These are phyloP conservation scores for Stegostoma tigrinum DNA, from an alignment of 2,113 vertebrate species.

Conservation along the genomic window DNA sequence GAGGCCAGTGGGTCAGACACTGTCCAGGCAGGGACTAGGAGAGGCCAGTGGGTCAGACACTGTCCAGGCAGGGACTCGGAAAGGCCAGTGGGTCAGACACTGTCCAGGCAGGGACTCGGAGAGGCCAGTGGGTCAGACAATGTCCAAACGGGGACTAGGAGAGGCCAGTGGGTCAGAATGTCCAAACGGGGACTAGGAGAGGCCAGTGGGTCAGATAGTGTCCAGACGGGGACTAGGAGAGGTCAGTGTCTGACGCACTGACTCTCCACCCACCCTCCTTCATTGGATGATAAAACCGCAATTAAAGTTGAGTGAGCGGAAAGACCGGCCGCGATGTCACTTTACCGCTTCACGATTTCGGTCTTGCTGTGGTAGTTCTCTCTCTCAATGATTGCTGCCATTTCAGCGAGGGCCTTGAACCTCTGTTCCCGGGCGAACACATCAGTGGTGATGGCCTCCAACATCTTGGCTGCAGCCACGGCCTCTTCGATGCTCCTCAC, in stretches of 20 bases:
- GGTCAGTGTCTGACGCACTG: background rate
- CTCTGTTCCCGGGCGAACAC: constrained; percentile 68
- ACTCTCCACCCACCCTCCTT: background rate
- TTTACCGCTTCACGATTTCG: constrained; percentile 60
- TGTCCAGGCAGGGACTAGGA: background rate
- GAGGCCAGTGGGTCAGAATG: no score
- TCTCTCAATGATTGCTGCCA: constrained; percentile 58
- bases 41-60: no score
- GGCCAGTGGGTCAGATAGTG: background rate
- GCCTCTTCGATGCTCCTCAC: constrained; percentile 52
- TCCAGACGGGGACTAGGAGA: background rate
- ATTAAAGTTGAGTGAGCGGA: background rate
- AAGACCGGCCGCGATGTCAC: background rate
- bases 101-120: background rate
- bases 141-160: background rate
- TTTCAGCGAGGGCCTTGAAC: constrained; percentile 65
- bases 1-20: background rate
- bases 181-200: background rate
- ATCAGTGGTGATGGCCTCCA: constrained; percentile 71
- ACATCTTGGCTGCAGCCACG: constrained; percentile 60
- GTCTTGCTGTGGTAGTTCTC: constrained; percentile 72
- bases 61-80: no score
- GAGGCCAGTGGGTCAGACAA: background rate
- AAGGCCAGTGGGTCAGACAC: no score
- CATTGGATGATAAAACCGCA: background rate